Evolutionary conservation across 2,113 vertebrate genomes (phyloP).

Genomic region (Sceloporus undulatus): DNA sequence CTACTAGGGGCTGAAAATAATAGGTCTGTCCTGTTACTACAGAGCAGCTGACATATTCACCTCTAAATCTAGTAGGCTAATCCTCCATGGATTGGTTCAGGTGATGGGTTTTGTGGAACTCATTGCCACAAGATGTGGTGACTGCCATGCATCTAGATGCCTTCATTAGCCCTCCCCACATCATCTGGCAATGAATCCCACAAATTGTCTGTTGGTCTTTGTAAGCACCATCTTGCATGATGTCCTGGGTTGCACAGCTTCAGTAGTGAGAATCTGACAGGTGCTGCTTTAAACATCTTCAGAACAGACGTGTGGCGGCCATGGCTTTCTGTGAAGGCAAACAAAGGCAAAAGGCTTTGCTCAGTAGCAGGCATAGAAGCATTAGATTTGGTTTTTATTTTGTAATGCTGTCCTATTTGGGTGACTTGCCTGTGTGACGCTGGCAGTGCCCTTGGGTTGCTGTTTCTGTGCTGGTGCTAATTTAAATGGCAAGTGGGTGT

Average conservation of each 20-base stretch:
- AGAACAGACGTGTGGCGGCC: neutral
- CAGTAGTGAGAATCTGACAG: too few relatives aligned
- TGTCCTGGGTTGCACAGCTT: neutral
- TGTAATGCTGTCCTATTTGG: too few relatives aligned
- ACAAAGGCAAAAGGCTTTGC: neutral
- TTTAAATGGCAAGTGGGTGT: too few relatives aligned
- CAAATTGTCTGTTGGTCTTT: neutral
- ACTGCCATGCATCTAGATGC: neutral
- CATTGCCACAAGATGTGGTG: too few relatives aligned
- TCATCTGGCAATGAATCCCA: neutral
- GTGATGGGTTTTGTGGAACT: too few relatives aligned
- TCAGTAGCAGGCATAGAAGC: too few relatives aligned
- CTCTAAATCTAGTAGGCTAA: too few relatives aligned
- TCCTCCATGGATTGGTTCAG: neutral
- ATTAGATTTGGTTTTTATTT: neutral
- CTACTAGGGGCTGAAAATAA: too few relatives aligned
- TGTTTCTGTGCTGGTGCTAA: too few relatives aligned
- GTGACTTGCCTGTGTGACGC: too few relatives aligned
- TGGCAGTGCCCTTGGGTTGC: neutral
- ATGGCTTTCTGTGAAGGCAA: too few relatives aligned
- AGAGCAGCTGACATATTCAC: neutral
- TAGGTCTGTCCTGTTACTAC: neutral
- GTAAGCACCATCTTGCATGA: neutral
- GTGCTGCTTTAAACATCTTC: neutral
- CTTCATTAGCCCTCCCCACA: neutral